Evolutionary conservation across 1,140 invertebrate species (phyloP).

Genomic region (Drosophila arawakana): DNA sequence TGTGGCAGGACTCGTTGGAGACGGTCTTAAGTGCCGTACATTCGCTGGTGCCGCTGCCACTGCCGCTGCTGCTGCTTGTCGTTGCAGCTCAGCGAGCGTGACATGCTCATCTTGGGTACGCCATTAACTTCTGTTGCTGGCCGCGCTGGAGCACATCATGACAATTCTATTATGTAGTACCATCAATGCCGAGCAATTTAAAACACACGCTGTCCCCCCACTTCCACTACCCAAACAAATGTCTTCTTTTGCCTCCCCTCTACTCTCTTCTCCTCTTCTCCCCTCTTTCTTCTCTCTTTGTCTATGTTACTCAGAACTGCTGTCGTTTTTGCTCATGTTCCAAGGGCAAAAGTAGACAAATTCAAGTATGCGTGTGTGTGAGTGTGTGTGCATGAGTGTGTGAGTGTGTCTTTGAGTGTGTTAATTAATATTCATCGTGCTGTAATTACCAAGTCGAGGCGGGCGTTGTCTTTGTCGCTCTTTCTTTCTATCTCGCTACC

Average conservation of each 20-base stretch:
- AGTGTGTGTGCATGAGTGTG: conserved; percentile 29
- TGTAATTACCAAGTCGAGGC: conserved; percentile 67
- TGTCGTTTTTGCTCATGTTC: conserved; percentile 1
- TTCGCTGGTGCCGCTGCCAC: conserved; percentile 50
- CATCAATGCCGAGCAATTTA: conserved; percentile 46
- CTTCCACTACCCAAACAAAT: no score
- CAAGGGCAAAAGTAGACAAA: conserved; percentile 18
- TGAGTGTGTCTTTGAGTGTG: conserved; percentile 44
- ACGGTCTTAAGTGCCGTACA: conserved; percentile 63
- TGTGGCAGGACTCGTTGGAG: conserved; percentile 21
- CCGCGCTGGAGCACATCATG: conserved; percentile 56
- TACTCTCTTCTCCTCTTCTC: background rate
- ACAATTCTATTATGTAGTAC: conserved; percentile 51
- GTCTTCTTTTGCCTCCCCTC: background rate
- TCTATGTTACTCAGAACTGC: background rate
- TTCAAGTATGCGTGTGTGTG: conserved; percentile 4
- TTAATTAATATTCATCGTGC: conserved; percentile 80
- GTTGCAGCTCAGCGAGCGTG: conserved; percentile 79
- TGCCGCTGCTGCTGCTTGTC: conserved; percentile 14
- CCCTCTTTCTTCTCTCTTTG: background rate
- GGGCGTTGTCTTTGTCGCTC: conserved; percentile 8
- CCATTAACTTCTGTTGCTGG: conserved; percentile 61
- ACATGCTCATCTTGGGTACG: conserved; percentile 74
- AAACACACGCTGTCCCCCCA: conserved; percentile 20
- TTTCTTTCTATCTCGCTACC: background rate